Base-by-base conservation (phyloP, 2,888 invertebrate genomes). In the Carcina quercana region DNA sequence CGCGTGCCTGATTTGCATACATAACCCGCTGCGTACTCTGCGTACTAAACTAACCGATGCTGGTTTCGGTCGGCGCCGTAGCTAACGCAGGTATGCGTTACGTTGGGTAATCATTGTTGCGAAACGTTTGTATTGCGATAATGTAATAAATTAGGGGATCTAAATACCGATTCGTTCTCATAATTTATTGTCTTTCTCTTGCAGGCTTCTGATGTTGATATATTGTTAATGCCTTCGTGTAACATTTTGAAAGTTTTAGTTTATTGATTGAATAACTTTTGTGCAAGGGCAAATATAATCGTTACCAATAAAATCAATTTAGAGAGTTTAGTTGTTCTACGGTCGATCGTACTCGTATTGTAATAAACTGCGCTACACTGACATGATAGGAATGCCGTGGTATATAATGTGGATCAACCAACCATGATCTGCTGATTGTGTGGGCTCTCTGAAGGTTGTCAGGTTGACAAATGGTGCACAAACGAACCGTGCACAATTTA, bases 1-100 rank as follows among this genome's bases (percentile, higher is more conserved):
- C 53, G 47, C 43, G 51, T 46, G 42, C 54, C 49, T 59, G 59
- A 60, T 69, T 67, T 64, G 63, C 64, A 69, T 69, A 55, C 62
- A 45, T 58, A 63, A 66, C 52, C 43, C 43, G 44, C 42, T 42
- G 45, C 59, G 50, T 47, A 50, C 42, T 32, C 40, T 43, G 56
- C 48, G 37, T 59, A 54, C 55, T 49, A 55, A n/a, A 60, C 52
- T n/a, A n/a, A n/a, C n/a, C n/a, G n/a, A n/a, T n/a, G 29, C 25
- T 19, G 25, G 28, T 37, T 30, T 27, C 12, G 26, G 26, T n/a
- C n/a, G n/a, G 17, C 15, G n/a, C n/a, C n/a, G 32, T 21, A 25
- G 13, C 34, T 15, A 25, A 32, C 21, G 22, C 4, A 30, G 13
- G 22, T 28, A 27, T 30, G 27, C 24, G 20, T 29, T 30, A 11